A percentile compares a stretch with the other conserved stretches of the same genome.
These are phyloP conservation scores for Callinectes sapidus DNA, from an alignment of 2,888 invertebrate species.

Conservation along the genomic window DNA sequence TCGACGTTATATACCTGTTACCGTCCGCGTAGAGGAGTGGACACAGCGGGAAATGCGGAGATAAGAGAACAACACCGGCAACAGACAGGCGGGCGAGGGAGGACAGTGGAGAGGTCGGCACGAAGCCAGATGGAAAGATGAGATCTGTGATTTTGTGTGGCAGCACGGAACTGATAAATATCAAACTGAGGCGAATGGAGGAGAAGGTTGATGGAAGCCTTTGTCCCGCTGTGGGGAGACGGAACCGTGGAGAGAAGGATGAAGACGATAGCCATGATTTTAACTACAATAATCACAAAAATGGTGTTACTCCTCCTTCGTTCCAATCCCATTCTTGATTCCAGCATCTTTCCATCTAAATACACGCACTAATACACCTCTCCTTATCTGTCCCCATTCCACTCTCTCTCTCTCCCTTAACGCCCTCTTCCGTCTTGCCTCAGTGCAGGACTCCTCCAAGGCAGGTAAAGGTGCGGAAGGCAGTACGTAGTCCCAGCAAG, in stretches of 20 bases:
- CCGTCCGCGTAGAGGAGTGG: neutral
- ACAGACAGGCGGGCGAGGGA: neutral
- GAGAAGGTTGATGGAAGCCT: neutral
- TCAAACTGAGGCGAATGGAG: neutral
- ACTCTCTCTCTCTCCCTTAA: neutral
- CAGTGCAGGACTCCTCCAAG: neutral
- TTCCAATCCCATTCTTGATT: neutral
- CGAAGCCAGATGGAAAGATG: constrained; percentile 17
- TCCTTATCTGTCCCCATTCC: neutral
- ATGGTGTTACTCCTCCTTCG: neutral
- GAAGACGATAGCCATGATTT: neutral
- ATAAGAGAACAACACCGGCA: constrained; percentile 10
- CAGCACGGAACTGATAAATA: constrained; percentile 11
- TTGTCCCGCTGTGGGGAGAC: neutral
- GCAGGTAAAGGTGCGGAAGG: neutral
- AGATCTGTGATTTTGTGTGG: neutral
- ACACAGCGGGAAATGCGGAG: constrained; percentile 7
- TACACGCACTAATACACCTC: neutral
- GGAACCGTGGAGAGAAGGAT: neutral
- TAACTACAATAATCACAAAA: neutral
- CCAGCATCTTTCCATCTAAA: neutral
- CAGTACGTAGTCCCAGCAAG: neutral
- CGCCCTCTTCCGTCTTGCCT: neutral
- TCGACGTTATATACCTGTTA: constrained; percentile 4
- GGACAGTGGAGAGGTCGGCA: constrained; percentile 21